phyloP scores from a whole-genome alignment of 2,797 vertebrate species.

The Chelmon rostratus region DNA sequence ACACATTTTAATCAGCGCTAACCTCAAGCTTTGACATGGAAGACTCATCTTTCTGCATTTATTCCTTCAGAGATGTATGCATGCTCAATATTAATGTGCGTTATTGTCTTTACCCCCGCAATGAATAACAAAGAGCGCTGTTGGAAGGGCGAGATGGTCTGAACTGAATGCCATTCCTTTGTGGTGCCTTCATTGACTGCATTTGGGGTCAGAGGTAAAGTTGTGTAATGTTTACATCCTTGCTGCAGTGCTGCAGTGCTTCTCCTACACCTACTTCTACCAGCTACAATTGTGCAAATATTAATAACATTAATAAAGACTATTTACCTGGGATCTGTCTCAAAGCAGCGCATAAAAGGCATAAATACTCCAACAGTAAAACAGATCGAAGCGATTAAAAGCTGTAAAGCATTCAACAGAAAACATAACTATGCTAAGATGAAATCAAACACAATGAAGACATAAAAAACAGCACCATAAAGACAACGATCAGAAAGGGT shows the following conservation, averaged over 20 bases:
- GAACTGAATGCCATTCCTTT: slow-evolving; percentile 15
- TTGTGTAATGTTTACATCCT: not conserved
- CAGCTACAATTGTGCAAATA: too few species aligned
- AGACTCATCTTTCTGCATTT: slow-evolving; percentile 77
- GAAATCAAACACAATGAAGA: slow-evolving; percentile 4
- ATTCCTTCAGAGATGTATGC: slow-evolving; percentile 75
- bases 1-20: slow-evolving; percentile 83
- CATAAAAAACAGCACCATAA: slow-evolving; percentile 16
- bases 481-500: not conserved
- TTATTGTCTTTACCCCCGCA: slow-evolving; percentile 73
- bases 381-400: slow-evolving; percentile 16
- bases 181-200: not conserved
- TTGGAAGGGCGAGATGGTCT: slow-evolving; percentile 39
- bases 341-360: not conserved
- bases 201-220: slow-evolving; percentile 13
- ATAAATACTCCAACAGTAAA: not conserved
- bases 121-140: slow-evolving; percentile 74
- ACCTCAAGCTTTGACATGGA: slow-evolving; percentile 80
- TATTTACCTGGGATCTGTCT: not conserved
- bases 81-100: slow-evolving; percentile 79
- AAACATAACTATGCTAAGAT: not conserved
- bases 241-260: not conserved
- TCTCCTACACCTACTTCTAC: not conserved
- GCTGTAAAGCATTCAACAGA: slow-evolving; percentile 10
- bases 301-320: not conserved